Conservation (phyloP, 2,797 vertebrate species). For the Pygocentrus nattereri region DNA sequence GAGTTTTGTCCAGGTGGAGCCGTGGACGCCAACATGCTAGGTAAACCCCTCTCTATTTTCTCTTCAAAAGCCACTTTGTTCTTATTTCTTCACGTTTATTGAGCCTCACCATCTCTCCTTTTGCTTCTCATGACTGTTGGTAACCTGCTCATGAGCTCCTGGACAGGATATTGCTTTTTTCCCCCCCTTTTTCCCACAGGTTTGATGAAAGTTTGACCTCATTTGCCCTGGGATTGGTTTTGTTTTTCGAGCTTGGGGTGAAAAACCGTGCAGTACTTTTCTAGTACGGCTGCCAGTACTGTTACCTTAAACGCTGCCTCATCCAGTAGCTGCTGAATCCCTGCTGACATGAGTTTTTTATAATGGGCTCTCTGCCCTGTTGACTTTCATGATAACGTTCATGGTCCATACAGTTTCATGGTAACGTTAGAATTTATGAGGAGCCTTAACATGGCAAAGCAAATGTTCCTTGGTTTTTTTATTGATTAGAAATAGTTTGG, state of each 20-base stretch:
- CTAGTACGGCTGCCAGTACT: not conserved
- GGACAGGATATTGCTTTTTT: slow-evolving; percentile 24
- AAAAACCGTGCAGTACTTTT: not conserved
- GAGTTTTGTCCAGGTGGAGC: slow-evolving; percentile 97
- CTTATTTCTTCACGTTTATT: not conserved
- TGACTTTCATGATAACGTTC: too few relatives aligned
- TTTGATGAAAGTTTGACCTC: not conserved
- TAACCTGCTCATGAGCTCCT: not conserved
- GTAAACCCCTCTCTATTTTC: slow-evolving; percentile 72
- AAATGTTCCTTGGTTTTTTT: too few relatives aligned
- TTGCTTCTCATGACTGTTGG: not conserved
- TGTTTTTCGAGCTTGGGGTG: not conserved
- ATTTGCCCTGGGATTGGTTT: not conserved
- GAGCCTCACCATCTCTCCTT: not conserved
- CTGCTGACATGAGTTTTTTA: not conserved
- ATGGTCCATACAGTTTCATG: too few relatives aligned
- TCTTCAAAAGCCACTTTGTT: not conserved
- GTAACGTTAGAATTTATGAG: too few relatives aligned
- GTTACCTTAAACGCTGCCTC: too few relatives aligned
- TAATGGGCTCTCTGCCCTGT: not conserved
- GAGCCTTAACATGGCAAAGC: too few relatives aligned
- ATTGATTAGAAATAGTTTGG: too few relatives aligned
- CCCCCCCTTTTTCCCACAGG: not conserved
- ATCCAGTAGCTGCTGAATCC: too few relatives aligned
- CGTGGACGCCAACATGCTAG: slow-evolving; percentile 95